Conservation (phyloP, 1,140 invertebrate genomes). For the Trichogramma pretiosum region DNA sequence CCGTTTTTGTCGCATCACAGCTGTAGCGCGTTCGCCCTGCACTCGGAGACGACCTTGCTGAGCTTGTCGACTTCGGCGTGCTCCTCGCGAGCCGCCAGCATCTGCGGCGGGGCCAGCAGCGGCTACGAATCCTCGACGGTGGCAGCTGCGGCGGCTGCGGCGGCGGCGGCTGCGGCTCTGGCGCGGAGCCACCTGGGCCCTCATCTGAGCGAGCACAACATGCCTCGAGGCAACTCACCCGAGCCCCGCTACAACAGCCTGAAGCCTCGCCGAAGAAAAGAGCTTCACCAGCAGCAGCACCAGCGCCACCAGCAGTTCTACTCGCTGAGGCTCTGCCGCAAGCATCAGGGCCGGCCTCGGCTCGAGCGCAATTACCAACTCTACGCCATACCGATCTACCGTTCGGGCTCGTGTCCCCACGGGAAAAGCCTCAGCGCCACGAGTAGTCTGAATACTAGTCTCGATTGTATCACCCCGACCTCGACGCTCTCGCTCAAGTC, state of each 20-base stretch:
- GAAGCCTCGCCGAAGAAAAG: constrained; percentile 35
- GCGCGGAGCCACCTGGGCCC: constrained; percentile 45
- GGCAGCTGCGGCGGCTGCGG: too few species aligned
- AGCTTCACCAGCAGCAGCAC: constrained; percentile 27
- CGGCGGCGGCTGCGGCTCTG: not conserved
- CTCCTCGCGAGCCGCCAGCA: constrained; percentile 34
- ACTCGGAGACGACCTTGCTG: not conserved
- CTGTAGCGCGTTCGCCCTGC: not conserved
- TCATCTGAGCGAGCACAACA: constrained; percentile 36
- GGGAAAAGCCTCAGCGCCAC: constrained; percentile 26
- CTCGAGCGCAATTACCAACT: constrained; percentile 31
- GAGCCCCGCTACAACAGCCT: constrained; percentile 38
- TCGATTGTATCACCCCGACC: constrained; percentile 21
- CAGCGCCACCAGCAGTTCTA: constrained; percentile 34
- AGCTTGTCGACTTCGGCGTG: constrained; percentile 28
- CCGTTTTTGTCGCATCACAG: constrained; percentile 43
- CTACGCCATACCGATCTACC: constrained; percentile 42
- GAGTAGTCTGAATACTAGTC: constrained; percentile 25
- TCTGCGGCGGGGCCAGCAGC: constrained; percentile 42
- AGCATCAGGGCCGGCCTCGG: constrained; percentile 18
- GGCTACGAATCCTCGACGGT: constrained; percentile 54
- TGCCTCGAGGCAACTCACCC: constrained; percentile 39
- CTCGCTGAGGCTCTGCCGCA: constrained; percentile 36
- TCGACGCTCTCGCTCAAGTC: constrained; percentile 6
- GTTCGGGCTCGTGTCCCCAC: constrained; percentile 29